These are phyloP conservation scores for Phataginus tricuspis DNA, from an alignment of 2,797 vertebrate genomes.

Conservation along the genomic window DNA sequence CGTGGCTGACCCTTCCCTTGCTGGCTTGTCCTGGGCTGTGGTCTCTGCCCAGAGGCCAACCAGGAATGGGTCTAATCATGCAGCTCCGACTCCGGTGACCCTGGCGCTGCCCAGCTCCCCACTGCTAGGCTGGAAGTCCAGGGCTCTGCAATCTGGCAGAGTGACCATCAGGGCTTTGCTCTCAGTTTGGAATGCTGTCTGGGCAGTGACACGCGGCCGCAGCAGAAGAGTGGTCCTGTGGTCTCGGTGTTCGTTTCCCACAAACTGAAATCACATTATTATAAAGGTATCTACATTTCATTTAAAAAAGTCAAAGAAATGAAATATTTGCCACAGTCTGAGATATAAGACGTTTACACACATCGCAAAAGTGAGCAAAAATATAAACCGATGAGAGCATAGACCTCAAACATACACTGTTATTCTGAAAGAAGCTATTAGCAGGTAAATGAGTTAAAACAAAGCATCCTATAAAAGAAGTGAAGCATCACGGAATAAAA, in stretches of 20 bases:
- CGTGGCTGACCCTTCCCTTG: too few relatives aligned
- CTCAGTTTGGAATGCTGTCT: background rate
- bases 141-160: background rate
- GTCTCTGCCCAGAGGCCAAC: too few relatives aligned
- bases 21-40: background rate
- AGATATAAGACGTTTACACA: background rate
- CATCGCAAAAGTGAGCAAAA: background rate
- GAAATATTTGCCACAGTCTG: background rate
- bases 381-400: background rate
- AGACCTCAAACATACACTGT: background rate
- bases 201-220: background rate
- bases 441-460: background rate
- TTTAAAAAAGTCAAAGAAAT: background rate
- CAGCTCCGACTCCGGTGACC: accelerated
- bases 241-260: background rate
- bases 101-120: accelerated
- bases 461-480: background rate
- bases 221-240: background rate
- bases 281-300: background rate
- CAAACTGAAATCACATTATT: accelerated
- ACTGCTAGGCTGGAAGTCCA: accelerated
- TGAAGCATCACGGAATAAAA: too few relatives aligned
- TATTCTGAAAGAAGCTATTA: background rate
- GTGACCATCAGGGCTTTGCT: accelerated
- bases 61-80: background rate